Conservation (phyloP, 2,888 invertebrate species). For the Nasonovia ribisnigri region DNA sequence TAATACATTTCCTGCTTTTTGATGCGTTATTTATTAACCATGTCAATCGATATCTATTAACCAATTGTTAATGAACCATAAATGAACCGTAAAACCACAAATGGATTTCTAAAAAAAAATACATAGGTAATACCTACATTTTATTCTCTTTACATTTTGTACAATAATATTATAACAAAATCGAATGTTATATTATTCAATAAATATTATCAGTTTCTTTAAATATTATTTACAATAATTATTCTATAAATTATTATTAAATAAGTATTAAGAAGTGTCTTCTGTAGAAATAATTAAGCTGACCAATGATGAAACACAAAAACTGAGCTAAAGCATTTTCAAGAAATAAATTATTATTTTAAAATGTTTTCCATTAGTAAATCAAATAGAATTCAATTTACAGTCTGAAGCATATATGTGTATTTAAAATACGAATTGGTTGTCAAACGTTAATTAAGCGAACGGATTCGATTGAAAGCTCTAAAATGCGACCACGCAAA, state of each 20-base stretch:
- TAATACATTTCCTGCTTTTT: not conserved
- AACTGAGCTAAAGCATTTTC: not conserved
- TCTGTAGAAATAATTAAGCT: not conserved
- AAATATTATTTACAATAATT: not conserved
- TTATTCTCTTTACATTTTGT: not conserved
- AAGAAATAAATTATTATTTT: not conserved
- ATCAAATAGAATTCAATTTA: not conserved
- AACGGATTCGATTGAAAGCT: constrained; percentile 15
- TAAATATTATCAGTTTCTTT: not conserved
- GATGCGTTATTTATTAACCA: not conserved
- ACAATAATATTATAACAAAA: not conserved
- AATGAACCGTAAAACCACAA: not conserved
- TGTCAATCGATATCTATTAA: not conserved
- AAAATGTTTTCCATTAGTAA: not conserved
- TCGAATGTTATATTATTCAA: not conserved
- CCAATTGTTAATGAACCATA: not conserved
- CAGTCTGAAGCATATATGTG: not conserved
- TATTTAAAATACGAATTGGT: constrained; percentile 20
- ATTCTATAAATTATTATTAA: not conserved
- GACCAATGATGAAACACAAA: not conserved
- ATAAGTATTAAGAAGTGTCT: not conserved
- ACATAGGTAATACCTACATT: not conserved
- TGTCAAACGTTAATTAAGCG: constrained; percentile 31
- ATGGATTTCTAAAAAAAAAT: not conserved
- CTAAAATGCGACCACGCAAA: constrained; percentile 26